Base-by-base conservation (phyloP, 2,113 vertebrate species). In the Mobula hypostoma region DNA sequence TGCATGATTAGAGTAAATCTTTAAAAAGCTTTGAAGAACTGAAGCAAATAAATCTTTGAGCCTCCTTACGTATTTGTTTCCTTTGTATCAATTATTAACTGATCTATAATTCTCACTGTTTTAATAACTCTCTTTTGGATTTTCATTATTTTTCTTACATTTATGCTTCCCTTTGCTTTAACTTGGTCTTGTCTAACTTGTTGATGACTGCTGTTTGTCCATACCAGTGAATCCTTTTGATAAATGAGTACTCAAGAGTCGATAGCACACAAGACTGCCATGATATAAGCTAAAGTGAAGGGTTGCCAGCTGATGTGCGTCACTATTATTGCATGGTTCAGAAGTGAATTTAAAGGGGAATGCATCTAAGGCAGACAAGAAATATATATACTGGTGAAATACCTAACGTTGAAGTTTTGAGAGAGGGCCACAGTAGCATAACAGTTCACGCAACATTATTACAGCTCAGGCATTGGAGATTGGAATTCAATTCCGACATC, bases 241-340 rank as follows among this genome's bases (percentile, higher is more conserved):
- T 66, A 32, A 32, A 88, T 88, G 85, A 87, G 58, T 87, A 63
- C 85, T 58, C 48, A 85, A 58, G 29, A 48, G 82, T 85, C 82
- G 58, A 56, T 27, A 58, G 48, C 40, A 58, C 82, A 85, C 24
- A 8, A 88, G 85, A 15, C 83, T 87, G 58, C 15, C 83, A 87
- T 63, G n/a, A 87, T 27, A 11, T 63, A 87, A 63, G 24, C 83
- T 87, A n/a, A 27, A n/a, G 61, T 66, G 17, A 32, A 48, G 48
- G 48, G 48, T 66, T 15, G 85, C 85, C 29, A 29, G 29, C 7
- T 66, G 85, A 19, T 32, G 29, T 88, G 29, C n/a, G 66, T 88
- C 85, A 88, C 11, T 66, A n/a, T 63, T 66, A 32, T 88, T 63
- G 85, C 61, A 88, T 29, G 32, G 63, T 66, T n/a, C 77, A 15